phyloP scores from a whole-genome alignment of 2,888 invertebrate species.

The Andricus quercusramuli region DNA sequence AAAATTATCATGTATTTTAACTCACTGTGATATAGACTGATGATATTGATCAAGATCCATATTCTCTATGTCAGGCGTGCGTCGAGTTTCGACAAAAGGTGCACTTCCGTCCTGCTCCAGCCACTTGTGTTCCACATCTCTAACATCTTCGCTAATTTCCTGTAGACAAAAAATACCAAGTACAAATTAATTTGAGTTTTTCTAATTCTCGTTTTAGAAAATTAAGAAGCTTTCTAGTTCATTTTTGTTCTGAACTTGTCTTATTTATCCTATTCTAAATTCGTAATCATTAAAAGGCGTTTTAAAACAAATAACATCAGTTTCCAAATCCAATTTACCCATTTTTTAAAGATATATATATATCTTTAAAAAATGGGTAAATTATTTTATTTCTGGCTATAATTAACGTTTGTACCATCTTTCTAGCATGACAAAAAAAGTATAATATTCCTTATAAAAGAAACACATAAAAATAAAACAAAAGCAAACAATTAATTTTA shows the following conservation, averaged over 20 bases:
- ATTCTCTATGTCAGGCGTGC: slow-evolving; percentile 88
- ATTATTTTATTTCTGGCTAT: no score
- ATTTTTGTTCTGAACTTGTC: neutral
- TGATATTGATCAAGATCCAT: slow-evolving; percentile 91
- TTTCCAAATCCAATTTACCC: no score
- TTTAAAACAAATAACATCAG: no score
- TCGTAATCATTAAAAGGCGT: no score
- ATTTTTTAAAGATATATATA: no score
- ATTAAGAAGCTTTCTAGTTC: neutral
- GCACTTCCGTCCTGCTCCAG: slow-evolving; percentile 81
- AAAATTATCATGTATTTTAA: slow-evolving; percentile 55
- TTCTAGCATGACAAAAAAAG: no score
- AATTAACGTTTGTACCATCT: no score
- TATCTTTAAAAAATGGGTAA: no score
- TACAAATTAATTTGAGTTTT: neutral
- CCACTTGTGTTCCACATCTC: slow-evolving; percentile 84
- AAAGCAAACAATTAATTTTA: no score
- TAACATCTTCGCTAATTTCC: slow-evolving; percentile 83
- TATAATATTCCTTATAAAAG: no score
- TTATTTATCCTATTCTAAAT: neutral
- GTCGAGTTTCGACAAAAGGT: slow-evolving; percentile 83
- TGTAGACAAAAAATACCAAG: slow-evolving; percentile 61
- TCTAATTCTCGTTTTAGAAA: neutral
- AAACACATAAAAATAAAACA: no score
- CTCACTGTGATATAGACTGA: slow-evolving; percentile 90